Base-by-base conservation (phyloP, 2,113 vertebrate species). In the Amia ocellicauda region DNA sequence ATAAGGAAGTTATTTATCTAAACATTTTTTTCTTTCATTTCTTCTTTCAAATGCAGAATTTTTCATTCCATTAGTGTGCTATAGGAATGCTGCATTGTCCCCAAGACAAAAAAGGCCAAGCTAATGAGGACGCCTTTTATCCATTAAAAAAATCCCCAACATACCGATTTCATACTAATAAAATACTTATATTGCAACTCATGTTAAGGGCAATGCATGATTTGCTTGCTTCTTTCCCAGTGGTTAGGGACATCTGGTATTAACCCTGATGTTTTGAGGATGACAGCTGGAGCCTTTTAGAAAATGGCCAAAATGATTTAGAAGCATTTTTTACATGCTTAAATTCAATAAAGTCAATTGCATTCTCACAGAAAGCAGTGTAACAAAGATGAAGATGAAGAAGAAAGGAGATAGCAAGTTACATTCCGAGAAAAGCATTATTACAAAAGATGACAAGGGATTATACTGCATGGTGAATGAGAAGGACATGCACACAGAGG, bases 401-500 rank as follows among this genome's bases (percentile, higher is more conserved):
- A 11, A 26, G 13, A 28, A 17, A 24, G 13, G 53, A n/a, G n/a
- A n/a, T n/a, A n/a, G 53, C 53, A 3, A 28, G 53, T 55, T 55
- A 22, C 7, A 19, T 61, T 60, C 24, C 31, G 26, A 43, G 58
- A 42, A 61, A 67, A n/a, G 66, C 66, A 51, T 62, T 61, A 56
- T 62, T 55, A 54, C 22, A 58, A 41, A 7, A 58, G 54, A 63
- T 62, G 63, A 27, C 27, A 31, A 14, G 52, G 28, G 49, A 31
- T 67, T 52, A 63, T 53, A 60, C 45, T 8, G 41, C 28, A 62
- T 59, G 55, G 50, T 55, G 58, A 61, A 67, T 31, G 41, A 49
- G 27, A 45, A 43, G 59, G 66, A 62, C 57, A 27, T 69, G 58
- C 58, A 63, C 60, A 62, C 20, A 70, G 58, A 66, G 19, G 59